Evolutionary conservation across 92 coral and sea anemone genomes (phyloP).

Genomic region (Metridium senile): DNA sequence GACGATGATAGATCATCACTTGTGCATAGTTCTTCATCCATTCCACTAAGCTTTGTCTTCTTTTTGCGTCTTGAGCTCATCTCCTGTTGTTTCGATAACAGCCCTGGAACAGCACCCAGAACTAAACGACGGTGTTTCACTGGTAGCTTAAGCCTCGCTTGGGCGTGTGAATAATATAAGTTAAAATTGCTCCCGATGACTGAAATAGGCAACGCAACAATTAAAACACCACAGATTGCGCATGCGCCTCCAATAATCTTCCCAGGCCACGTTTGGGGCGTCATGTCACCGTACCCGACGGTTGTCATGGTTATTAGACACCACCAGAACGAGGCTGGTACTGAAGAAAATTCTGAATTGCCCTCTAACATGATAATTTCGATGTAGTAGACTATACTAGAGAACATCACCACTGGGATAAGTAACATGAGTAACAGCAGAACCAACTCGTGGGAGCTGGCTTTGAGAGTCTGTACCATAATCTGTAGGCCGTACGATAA

Average conservation of each 20-base stretch:
- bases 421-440: conserved; percentile 80
- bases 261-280: conserved; percentile 86
- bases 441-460: conserved; percentile 83
- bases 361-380: conserved; percentile 58
- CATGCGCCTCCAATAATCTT: conserved; percentile 93
- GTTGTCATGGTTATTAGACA: conserved; percentile 98
- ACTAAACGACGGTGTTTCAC: conserved; percentile 80
- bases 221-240: conserved; percentile 92
- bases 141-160: conserved; percentile 96
- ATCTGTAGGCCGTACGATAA: conserved; percentile 92
- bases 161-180: conserved; percentile 94
- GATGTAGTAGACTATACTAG: conserved; percentile 89
- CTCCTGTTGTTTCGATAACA: conserved; percentile 79
- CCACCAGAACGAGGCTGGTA: conserved; percentile 98
- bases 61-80: conserved; percentile 81
- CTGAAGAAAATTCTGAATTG: conserved; percentile 56
- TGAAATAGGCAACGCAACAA: conserved; percentile 91
- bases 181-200: conserved; percentile 93
- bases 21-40: conserved; percentile 34
- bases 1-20: conserved; percentile 32
- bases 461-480: conserved; percentile 88
- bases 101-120: conserved; percentile 87
- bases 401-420: conserved; percentile 90
- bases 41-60: conserved; percentile 36
- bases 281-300: conserved; percentile 95